Evolutionary conservation across 1,140 invertebrate species (phyloP).

Genomic region (Danaus plexippus): DNA sequence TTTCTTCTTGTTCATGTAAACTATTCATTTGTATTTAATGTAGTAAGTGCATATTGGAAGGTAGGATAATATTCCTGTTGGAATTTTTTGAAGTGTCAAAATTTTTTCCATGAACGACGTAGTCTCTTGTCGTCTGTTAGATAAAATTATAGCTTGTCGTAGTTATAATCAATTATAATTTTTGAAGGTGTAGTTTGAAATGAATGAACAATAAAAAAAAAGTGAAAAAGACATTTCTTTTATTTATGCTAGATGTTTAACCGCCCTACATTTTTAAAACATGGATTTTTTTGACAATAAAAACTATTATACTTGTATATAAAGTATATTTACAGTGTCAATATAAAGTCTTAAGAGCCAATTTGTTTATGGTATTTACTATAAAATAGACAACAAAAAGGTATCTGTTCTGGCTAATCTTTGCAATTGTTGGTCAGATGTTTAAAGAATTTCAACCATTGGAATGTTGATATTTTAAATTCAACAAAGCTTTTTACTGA

Average conservation of each 20-base stretch:
- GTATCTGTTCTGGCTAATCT: no score
- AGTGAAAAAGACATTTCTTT: slow-evolving; percentile 35
- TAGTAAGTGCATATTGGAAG: slow-evolving; percentile 56
- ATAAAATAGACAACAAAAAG: no score
- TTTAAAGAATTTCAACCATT: no score
- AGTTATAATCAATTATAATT: slow-evolving; percentile 70
- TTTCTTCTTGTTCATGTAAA: slow-evolving; percentile 18
- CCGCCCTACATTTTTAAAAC: no score
- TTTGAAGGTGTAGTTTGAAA: slow-evolving; percentile 70
- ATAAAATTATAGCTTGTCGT: slow-evolving; percentile 67
- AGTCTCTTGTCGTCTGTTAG: slow-evolving; percentile 51
- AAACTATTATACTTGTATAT: no score
- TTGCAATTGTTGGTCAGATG: no score
- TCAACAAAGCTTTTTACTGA: no score
- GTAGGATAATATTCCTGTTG: slow-evolving; percentile 52
- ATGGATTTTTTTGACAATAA: no score
- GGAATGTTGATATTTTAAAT: no score
- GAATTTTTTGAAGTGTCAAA: slow-evolving; percentile 64
- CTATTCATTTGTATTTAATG: slow-evolving; percentile 33
- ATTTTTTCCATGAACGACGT: slow-evolving; percentile 53
- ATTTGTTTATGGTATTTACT: no score
- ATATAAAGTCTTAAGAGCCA: no score
- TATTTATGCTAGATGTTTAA: slow-evolving; percentile 10
- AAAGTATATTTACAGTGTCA: no score
- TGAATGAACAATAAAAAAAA: slow-evolving; percentile 67